Evolutionary conservation across 2,888 invertebrate genomes (phyloP), one percentile per base, ranked within the genome.

Genomic region (Rapana venosa): DNA sequence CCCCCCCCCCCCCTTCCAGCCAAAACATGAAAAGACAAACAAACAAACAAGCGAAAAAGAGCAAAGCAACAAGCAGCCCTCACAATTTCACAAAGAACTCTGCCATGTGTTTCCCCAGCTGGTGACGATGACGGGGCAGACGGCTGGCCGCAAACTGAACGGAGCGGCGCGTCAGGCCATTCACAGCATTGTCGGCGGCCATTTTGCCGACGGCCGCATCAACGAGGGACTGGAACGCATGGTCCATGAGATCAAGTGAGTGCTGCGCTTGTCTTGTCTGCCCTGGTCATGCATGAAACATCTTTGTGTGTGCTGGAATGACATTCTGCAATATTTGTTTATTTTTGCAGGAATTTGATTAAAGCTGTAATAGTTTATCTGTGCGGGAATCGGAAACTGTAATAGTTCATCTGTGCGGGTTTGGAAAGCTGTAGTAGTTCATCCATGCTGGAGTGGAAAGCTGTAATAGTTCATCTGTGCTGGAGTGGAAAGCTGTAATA

Each of bases 211-310:
- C 15, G 90, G 90, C 2, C 88, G 87, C 6, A 90, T 91, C 85
- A 87, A 88, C 30, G 90, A 91, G 70, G 91, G 90, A 11, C 32
- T 91, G 20, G 81, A 89, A n/a, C 90, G 90, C 26, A 87, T 91
- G 35, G 30, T 90, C 17, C 90, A 90, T 58, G 90, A 91, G 85
- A 84, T 91, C 26, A 83, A 90, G 91, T 91, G 87, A 91, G 91
- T 79, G 13, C 79, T 4, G 85, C 22, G 4, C 4, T 15, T 8
- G 20, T 20, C n/a, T n/a, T n/a, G n/a, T 56, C 22, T 85, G 17
- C 61, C 26, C 22, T 47, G 32, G n/a, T n/a, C 22, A 22, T 35
- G 58, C 26, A 56, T 56, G 8, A 32, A 36, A 13, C 66, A 22
- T 30, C 13, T 66, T 17, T 13, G 13, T 66, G 15, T n/a, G n/a